A percentile compares a stretch with the other conserved stretches of the same genome.
These are phyloP conservation scores for Zaprionus lachaisei DNA, from an alignment of 1,140 invertebrate species.

Conservation along the genomic window DNA sequence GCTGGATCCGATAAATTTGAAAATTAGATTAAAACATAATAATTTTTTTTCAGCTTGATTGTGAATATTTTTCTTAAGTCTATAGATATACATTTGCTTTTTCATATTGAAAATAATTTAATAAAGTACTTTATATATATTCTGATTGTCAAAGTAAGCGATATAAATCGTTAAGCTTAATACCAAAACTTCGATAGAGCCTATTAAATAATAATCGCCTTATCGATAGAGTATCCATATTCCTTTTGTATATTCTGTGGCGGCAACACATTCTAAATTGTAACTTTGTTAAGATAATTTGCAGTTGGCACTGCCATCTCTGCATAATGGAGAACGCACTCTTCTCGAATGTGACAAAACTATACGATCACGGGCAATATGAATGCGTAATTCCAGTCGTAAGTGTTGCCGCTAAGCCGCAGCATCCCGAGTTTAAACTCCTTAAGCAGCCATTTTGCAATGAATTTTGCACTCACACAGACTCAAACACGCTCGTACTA, in stretches of 20 bases:
- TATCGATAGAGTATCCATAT: conserved; percentile 33
- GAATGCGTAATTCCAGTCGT: conserved; percentile 72
- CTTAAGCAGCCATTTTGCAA: background rate
- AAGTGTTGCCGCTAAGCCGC: conserved; percentile 10
- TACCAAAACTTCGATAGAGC: background rate
- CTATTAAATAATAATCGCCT: background rate
- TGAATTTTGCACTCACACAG: background rate
- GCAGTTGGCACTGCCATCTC: background rate
- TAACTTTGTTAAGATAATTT: background rate
- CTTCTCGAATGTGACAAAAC: conserved; percentile 71
- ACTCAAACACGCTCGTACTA: background rate
- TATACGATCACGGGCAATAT: conserved; percentile 76
- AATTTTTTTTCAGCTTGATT: background rate
- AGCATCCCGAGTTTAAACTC: background rate
- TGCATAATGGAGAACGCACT: conserved; percentile 70
- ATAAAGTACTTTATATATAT: background rate
- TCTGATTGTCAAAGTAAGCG: background rate
- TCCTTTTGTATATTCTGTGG: conserved; percentile 30
- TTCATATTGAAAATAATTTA: background rate
- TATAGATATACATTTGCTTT: background rate
- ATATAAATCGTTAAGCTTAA: background rate
- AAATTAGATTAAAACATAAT: no score
- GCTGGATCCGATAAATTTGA: background rate
- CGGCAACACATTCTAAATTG: conserved; percentile 21
- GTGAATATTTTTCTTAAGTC: background rate